These are phyloP conservation scores for Diadema setosum DNA, from an alignment of 35 echinoderm and acorn worm species.

Conservation along the genomic window DNA sequence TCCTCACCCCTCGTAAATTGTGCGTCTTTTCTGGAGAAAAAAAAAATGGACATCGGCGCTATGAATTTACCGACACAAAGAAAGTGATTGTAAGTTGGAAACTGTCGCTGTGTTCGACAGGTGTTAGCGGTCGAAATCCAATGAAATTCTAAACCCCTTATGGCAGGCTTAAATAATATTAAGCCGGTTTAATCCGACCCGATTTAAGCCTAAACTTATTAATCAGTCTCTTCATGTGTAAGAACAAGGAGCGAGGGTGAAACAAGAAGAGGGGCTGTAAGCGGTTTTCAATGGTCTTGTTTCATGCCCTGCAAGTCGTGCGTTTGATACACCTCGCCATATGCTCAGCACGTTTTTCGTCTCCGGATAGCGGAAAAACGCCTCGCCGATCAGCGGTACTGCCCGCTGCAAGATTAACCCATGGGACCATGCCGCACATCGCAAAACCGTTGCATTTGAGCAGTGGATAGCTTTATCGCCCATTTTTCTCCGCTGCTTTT, in stretches of 20 bases:
- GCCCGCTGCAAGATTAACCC: neutral
- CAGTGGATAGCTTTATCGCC: neutral
- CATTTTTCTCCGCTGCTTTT: neutral
- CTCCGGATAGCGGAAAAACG: neutral
- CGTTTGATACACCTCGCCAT: neutral
- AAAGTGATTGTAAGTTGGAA: neutral
- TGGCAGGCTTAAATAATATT: constrained; percentile 4
- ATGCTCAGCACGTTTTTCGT: neutral
- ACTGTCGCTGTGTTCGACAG: neutral
- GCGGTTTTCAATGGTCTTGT: neutral
- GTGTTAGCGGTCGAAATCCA: neutral
- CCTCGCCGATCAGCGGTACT: neutral
- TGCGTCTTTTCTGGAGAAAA: no score
- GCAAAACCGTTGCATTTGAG: neutral
- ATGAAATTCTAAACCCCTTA: no score
- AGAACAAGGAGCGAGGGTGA: neutral
- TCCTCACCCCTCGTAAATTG: no score
- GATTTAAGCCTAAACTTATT: constrained; percentile 15
- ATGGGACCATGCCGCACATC: no score
- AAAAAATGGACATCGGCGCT: no score
- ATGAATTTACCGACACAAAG: no score
- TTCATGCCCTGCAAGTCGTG: neutral
- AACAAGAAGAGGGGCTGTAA: neutral
- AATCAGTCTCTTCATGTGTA: no score
- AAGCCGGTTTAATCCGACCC: neutral